phyloP scores from a whole-genome alignment of 2,888 invertebrate genomes.

The Pseudococcus jackbeardsleyi region DNA sequence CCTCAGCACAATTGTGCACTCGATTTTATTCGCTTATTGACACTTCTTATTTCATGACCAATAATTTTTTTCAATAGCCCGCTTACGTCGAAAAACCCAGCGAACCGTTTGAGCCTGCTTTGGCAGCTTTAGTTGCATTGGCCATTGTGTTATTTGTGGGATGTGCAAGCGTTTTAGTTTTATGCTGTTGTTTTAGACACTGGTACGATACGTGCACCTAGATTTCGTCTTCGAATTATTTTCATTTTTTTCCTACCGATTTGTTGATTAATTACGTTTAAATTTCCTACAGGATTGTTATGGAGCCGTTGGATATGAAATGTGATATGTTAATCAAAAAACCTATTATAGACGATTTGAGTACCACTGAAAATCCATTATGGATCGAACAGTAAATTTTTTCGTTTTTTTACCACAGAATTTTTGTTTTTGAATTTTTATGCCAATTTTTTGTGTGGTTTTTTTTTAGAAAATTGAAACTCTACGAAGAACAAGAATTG shows the following conservation, averaged over 20 bases:
- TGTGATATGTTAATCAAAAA: slow-evolving; percentile 87
- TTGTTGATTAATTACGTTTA: slow-evolving; percentile 40
- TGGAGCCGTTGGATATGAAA: slow-evolving; percentile 84
- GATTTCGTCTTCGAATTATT: neutral
- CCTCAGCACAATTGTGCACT: neutral
- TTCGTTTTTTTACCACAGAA: neutral
- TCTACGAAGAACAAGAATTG: slow-evolving; percentile 92
- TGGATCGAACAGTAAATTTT: slow-evolving; percentile 88
- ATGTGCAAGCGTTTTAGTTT: slow-evolving; percentile 86
- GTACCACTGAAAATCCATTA: slow-evolving; percentile 91
- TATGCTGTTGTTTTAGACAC: slow-evolving; percentile 89
- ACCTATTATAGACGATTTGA: slow-evolving; percentile 82
- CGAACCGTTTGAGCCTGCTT: slow-evolving; percentile 87
- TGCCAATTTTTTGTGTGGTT: neutral
- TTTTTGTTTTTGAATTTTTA: neutral
- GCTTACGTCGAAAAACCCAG: slow-evolving; percentile 77
- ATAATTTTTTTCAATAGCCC: slow-evolving; percentile 70
- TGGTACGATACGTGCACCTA: slow-evolving; percentile 73
- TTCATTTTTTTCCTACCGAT: neutral
- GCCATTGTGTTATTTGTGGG: slow-evolving; percentile 88
- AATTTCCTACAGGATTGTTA: slow-evolving; percentile 77
- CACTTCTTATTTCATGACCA: neutral
- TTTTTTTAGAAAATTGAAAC: slow-evolving; percentile 79
- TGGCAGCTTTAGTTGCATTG: slow-evolving; percentile 87
- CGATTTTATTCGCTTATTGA: neutral